Percentiles rank a stretch among this genome's conserved stretches.
Conservation (phyloP, 2,797 vertebrate genomes). For the Centropyge bicolor region DNA sequence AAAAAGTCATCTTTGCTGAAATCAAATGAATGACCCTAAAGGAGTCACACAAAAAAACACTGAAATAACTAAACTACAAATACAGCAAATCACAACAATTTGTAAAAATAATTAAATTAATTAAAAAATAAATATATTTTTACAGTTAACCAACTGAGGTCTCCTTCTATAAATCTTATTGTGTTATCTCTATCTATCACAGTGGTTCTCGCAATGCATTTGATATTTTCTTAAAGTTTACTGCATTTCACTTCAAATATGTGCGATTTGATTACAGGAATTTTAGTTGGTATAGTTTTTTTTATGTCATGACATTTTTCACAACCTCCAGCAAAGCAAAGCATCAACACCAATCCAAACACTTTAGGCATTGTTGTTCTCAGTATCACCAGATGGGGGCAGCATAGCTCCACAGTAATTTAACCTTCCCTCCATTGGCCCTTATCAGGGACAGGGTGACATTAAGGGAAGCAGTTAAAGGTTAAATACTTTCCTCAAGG, state of each 20-base stretch:
- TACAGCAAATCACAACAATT: too few species aligned
- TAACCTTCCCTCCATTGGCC: background rate
- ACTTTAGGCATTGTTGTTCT: background rate
- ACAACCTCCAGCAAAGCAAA: background rate
- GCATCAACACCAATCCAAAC: background rate
- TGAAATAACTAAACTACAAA: too few species aligned
- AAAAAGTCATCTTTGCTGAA: too few species aligned
- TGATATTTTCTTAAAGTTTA: background rate
- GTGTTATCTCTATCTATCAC: too few species aligned
- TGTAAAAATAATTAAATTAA: too few species aligned
- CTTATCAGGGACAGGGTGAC: slow-evolving; percentile 72
- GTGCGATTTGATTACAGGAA: background rate
- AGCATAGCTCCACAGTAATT: slow-evolving; percentile 68
- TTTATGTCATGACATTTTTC: background rate
- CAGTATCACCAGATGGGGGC: slow-evolving; percentile 70
- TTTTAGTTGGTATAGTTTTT: background rate
- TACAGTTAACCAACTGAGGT: too few species aligned
- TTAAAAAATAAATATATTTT: too few species aligned
- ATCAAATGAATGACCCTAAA: too few species aligned
- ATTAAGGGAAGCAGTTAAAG: slow-evolving; percentile 80
- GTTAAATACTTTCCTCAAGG: slow-evolving; percentile 82
- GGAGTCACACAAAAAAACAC: too few species aligned
- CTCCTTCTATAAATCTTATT: too few species aligned
- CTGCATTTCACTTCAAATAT: background rate
- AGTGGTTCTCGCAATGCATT: background rate